These are phyloP conservation scores for Lutjanus argentimaculatus DNA, from an alignment of 2,797 vertebrate species.

Conservation along the genomic window DNA sequence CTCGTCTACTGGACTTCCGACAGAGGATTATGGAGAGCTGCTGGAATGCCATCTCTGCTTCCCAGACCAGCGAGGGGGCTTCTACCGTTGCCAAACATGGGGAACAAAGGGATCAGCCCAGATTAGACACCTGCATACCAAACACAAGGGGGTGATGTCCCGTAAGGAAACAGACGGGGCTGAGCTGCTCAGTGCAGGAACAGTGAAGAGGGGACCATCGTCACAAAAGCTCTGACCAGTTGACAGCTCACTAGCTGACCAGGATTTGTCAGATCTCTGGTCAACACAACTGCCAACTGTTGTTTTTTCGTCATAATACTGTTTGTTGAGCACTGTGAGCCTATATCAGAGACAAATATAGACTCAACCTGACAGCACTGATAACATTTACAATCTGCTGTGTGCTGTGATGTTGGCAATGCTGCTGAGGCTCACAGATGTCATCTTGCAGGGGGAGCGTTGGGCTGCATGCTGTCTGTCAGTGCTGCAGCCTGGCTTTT, in stretches of 20 bases:
- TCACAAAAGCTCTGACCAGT: slow-evolving; percentile 51
- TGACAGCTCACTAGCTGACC: slow-evolving; percentile 57
- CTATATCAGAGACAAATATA: slow-evolving; percentile 79
- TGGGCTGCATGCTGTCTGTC: slow-evolving; percentile 59
- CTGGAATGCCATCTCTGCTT: slow-evolving; percentile 84
- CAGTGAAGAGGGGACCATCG: slow-evolving; percentile 10
- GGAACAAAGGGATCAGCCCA: slow-evolving; percentile 84
- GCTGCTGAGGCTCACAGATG: slow-evolving; percentile 77
- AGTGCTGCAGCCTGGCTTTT: slow-evolving; percentile 50
- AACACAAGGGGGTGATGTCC: slow-evolving; percentile 85
- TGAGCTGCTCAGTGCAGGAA: slow-evolving; percentile 47
- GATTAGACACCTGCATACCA: slow-evolving; percentile 87
- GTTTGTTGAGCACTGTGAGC: slow-evolving; percentile 61
- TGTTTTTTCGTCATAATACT: slow-evolving; percentile 54
- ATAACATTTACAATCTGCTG: slow-evolving; percentile 84
- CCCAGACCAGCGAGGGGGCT: slow-evolving; percentile 76
- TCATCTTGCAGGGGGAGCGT: slow-evolving; percentile 72
- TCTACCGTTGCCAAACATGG: slow-evolving; percentile 82
- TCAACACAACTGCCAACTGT: slow-evolving; percentile 50
- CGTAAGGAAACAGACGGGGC: slow-evolving; percentile 53
- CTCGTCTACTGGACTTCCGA: slow-evolving; percentile 85
- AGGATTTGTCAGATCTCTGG: slow-evolving; percentile 60
- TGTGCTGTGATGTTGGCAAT: slow-evolving; percentile 80
- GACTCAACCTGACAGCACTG: slow-evolving; percentile 77
- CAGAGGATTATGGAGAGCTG: slow-evolving; percentile 85